Conservation (phyloP, 2,888 invertebrate genomes). For the Petrolisthes cinctipes region DNA sequence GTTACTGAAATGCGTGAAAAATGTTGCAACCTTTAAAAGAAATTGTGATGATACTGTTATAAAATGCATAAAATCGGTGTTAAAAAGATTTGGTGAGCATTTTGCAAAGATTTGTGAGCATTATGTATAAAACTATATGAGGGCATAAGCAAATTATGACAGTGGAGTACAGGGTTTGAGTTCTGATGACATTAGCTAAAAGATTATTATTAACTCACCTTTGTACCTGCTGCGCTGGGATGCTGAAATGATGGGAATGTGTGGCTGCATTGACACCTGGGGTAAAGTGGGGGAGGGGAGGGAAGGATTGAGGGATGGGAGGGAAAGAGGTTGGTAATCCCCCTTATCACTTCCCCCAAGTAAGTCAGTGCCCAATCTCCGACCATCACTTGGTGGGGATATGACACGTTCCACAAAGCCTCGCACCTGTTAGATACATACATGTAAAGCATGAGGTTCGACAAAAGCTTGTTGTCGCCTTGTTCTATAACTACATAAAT, state of each 20-base stretch:
- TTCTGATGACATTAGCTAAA: too few species aligned
- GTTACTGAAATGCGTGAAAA: too few species aligned
- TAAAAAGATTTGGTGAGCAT: too few species aligned
- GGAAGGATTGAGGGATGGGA: constrained; percentile 49
- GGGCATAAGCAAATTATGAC: too few species aligned
- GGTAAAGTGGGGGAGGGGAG: constrained; percentile 2
- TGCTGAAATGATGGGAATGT: constrained; percentile 35
- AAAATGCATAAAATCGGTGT: too few species aligned
- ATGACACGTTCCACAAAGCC: constrained; percentile 57
- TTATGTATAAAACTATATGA: too few species aligned
- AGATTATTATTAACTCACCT: constrained; percentile 17
- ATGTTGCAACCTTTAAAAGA: too few species aligned
- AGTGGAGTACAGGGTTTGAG: too few species aligned
- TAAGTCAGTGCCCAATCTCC: constrained; percentile 28
- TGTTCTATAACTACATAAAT: not conserved
- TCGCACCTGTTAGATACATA: constrained; percentile 34
- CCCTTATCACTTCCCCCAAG: constrained; percentile 54
- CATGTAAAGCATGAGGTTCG: not conserved
- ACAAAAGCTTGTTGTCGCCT: not conserved
- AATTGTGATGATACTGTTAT: too few species aligned
- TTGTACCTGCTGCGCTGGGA: constrained; percentile 40
- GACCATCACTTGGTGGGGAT: constrained; percentile 31
- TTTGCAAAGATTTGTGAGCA: too few species aligned
- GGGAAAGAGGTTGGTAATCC: constrained; percentile 56
- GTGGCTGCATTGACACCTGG: constrained; percentile 16